These are phyloP conservation scores for Agriopis aurantiaria DNA, from an alignment of 2,888 invertebrate species.

Conservation along the genomic window DNA sequence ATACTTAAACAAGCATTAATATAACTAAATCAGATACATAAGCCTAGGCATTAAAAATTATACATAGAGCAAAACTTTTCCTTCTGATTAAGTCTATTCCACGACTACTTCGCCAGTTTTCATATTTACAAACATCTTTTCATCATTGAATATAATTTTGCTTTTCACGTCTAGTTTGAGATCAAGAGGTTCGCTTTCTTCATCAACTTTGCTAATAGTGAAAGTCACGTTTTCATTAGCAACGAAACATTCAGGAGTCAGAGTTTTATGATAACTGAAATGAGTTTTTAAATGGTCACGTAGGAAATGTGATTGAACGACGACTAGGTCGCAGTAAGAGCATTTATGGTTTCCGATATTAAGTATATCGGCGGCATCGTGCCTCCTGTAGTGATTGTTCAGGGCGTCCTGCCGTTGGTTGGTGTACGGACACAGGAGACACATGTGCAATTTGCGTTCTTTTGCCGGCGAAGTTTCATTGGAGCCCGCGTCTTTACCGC, in stretches of 20 bases:
- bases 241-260: slow-evolving; percentile 87
- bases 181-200: slow-evolving; percentile 68
- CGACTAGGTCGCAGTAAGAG: slow-evolving; percentile 93
- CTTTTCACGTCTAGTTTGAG: slow-evolving; percentile 72
- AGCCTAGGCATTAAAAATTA: slow-evolving; percentile 2
- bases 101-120: slow-evolving; percentile 75
- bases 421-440: slow-evolving; percentile 93
- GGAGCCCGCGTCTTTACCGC: slow-evolving; percentile 65
- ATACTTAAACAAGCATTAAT: slow-evolving; percentile 24
- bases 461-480: slow-evolving; percentile 80
- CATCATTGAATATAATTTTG: slow-evolving; percentile 62
- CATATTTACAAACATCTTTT: slow-evolving; percentile 77
- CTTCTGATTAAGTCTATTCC: slow-evolving; percentile 48
- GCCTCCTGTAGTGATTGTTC: slow-evolving; percentile 91
- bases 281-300: slow-evolving; percentile 93
- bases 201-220: slow-evolving; percentile 81
- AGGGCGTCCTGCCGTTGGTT: slow-evolving; percentile 91
- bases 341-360: slow-evolving; percentile 89
- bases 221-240: slow-evolving; percentile 87
- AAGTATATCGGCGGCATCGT: slow-evolving; percentile 86
- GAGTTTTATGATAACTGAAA: slow-evolving; percentile 87
- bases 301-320: slow-evolving; percentile 90
- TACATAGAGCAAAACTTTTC: slow-evolving; percentile 8
- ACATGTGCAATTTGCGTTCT: slow-evolving; percentile 88
- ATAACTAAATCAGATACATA: slow-evolving; percentile 10